These are phyloP conservation scores for Tenthredo scrophulariae DNA, from an alignment of 2,888 invertebrate genomes.

Conservation along the genomic window DNA sequence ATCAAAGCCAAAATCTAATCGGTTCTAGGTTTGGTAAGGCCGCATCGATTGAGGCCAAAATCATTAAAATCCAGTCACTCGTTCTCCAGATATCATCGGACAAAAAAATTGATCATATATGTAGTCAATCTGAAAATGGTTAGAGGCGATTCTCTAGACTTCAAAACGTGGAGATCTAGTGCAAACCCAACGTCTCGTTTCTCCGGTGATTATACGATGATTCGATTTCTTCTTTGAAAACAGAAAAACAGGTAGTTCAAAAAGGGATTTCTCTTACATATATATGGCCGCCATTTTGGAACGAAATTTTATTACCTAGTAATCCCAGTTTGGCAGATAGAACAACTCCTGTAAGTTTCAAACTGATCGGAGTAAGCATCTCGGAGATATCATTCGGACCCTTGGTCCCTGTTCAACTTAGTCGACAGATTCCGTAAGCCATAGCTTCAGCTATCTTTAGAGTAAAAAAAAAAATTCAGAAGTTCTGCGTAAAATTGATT, in stretches of 20 bases:
- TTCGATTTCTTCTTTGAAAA: no score
- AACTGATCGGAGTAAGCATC: not conserved
- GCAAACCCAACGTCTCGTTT: no score
- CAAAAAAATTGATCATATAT: no score
- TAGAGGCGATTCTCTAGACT: no score
- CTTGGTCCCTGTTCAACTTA: not conserved
- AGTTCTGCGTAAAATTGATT: not conserved
- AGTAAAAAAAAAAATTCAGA: not conserved
- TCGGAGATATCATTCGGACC: not conserved
- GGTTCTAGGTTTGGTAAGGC: no score
- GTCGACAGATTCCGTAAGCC: not conserved
- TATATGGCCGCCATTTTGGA: not conserved
- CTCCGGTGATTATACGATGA: no score
- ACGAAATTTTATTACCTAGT: not conserved
- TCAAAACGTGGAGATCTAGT: no score
- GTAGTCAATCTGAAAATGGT: no score
- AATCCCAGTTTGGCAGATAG: not conserved
- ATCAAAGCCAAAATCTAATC: no score
- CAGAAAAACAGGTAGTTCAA: not conserved
- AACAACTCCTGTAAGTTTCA: not conserved
- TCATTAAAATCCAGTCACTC: no score
- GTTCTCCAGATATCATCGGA: no score
- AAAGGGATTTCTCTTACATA: not conserved
- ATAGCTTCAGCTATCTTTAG: not conserved
- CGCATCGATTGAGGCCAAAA: no score